These are phyloP conservation scores for Riptortus pedestris DNA, from an alignment of 1,140 invertebrate genomes.

Conservation along the genomic window DNA sequence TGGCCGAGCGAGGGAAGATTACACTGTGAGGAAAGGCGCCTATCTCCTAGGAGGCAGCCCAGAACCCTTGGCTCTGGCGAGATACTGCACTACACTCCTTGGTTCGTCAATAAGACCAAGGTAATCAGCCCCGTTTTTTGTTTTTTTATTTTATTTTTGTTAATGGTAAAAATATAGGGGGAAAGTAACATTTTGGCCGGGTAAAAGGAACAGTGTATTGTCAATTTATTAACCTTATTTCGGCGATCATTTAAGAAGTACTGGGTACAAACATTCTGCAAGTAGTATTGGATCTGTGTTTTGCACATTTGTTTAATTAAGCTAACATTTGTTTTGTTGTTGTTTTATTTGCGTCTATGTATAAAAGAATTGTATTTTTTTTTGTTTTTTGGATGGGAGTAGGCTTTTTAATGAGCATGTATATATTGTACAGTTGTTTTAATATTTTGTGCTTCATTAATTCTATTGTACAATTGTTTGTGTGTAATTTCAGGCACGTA, in stretches of 20 bases:
- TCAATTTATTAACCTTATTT: neutral
- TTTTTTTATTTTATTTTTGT: neutral
- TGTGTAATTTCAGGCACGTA: too few relatives aligned
- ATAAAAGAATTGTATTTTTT: too few relatives aligned
- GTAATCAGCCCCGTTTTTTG: constrained; percentile 16
- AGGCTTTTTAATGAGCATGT: too few relatives aligned
- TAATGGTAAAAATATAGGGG: too few relatives aligned
- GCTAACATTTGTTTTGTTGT: too few relatives aligned
- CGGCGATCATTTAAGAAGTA: neutral
- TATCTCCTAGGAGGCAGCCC: constrained; percentile 15
- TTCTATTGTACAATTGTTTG: too few relatives aligned
- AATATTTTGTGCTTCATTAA: too few relatives aligned
- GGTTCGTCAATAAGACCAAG: constrained; percentile 27
- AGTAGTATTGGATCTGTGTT: neutral
- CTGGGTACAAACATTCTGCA: neutral
- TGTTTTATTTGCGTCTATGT: too few relatives aligned
- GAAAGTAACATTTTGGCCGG: neutral
- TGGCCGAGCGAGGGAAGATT: constrained; percentile 27
- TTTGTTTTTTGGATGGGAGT: too few relatives aligned
- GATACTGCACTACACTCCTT: constrained; percentile 25
- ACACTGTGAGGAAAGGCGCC: constrained; percentile 6
- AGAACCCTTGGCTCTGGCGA: constrained; percentile 27
- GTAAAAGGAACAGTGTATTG: neutral
- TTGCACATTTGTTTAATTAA: neutral
- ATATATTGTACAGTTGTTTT: too few relatives aligned